Percentiles rank a stretch among this genome's conserved stretches.
These are phyloP conservation scores for Halocaridina rubra DNA, from an alignment of 2,888 invertebrate genomes.

Conservation along the genomic window DNA sequence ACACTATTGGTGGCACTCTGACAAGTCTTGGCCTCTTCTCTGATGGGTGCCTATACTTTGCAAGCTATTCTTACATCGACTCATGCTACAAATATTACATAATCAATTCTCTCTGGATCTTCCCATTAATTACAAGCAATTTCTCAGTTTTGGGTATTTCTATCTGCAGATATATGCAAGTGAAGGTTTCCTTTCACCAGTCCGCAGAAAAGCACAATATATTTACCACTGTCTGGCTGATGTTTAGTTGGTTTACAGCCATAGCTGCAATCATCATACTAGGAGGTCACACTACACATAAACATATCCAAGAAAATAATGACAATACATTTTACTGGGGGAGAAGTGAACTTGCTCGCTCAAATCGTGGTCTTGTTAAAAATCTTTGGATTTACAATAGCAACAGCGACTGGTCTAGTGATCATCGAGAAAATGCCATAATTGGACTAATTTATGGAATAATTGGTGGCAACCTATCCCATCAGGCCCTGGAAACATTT, in stretches of 20 bases:
- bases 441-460: slow-evolving; percentile 47
- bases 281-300: slow-evolving; percentile 1
- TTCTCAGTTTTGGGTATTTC: slow-evolving; percentile 15
- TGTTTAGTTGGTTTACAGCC: slow-evolving; percentile 18
- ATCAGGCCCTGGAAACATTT: slow-evolving; percentile 73
- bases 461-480: slow-evolving; percentile 73
- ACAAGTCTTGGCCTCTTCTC: slow-evolving; percentile 30
- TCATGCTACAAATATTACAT: slow-evolving; percentile 40
- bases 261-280: slow-evolving; percentile 1
- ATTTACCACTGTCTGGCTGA: slow-evolving; percentile 4
- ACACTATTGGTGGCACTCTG: slow-evolving; percentile 9
- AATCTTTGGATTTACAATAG: slow-evolving; percentile 51
- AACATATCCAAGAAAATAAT: not conserved
- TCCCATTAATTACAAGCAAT: slow-evolving; percentile 23
- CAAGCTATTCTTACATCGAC: slow-evolving; percentile 1
- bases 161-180: not conserved
- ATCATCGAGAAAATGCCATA: slow-evolving; percentile 43
- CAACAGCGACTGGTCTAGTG: slow-evolving; percentile 35
- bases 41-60: slow-evolving; percentile 39
- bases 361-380: slow-evolving; percentile 21
- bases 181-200: not conserved
- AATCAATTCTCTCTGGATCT: not conserved
- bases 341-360: not conserved
- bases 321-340: slow-evolving; percentile 18
- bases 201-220: not conserved